Evolutionary conservation across 2,888 invertebrate genomes (phyloP).

Genomic region (Heliconius sara): DNA sequence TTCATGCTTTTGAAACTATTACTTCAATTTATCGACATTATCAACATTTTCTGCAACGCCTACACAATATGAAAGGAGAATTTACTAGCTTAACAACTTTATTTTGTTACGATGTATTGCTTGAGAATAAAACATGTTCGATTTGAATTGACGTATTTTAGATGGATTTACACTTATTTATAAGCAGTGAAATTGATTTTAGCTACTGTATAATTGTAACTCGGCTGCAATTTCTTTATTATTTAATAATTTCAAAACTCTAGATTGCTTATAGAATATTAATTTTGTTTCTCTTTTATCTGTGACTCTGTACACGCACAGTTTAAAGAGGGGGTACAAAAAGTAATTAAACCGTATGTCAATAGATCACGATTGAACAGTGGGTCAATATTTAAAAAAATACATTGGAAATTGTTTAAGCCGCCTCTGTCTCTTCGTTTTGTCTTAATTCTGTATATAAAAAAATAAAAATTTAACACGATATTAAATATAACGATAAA

Average conservation of each 20-base stretch:
- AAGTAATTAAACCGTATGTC: too few relatives aligned
- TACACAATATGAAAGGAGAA: constrained; percentile 11
- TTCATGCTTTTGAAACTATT: constrained; percentile 19
- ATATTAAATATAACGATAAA: background rate
- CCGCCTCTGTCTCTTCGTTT: too few relatives aligned
- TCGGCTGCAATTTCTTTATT: background rate
- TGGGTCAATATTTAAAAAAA: too few relatives aligned
- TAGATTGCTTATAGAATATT: too few relatives aligned
- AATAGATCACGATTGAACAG: too few relatives aligned
- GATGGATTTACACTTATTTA: constrained; percentile 44
- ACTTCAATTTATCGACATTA: constrained; percentile 28
- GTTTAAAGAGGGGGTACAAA: too few relatives aligned
- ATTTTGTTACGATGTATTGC: constrained; percentile 9
- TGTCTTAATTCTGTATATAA: too few relatives aligned
- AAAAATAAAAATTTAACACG: background rate
- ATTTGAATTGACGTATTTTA: constrained; percentile 38
- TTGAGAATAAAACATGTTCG: constrained; percentile 32
- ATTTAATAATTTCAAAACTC: background rate
- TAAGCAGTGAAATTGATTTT: background rate
- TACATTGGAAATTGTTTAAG: too few relatives aligned
- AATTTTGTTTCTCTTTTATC: too few relatives aligned
- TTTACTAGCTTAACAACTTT: constrained; percentile 30
- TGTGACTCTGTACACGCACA: too few relatives aligned
- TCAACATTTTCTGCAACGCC: constrained; percentile 29
- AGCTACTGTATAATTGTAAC: background rate